A percentile compares a stretch with the other conserved stretches of the same genome.
These are phyloP conservation scores for Poeciliopsis retropinna DNA, from an alignment of 2,113 vertebrate species.

Conservation along the genomic window DNA sequence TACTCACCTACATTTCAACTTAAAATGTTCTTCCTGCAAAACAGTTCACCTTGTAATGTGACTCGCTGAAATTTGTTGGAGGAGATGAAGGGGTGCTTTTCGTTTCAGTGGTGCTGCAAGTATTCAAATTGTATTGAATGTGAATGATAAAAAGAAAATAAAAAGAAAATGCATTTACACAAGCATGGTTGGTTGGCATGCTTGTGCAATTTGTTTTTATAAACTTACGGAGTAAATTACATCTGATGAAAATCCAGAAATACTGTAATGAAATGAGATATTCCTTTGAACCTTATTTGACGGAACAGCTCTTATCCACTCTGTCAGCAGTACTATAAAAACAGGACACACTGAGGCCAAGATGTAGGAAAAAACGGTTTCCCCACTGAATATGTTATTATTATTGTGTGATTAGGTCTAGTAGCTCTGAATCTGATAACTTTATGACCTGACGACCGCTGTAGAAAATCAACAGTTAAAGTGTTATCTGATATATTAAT, in stretches of 20 bases:
- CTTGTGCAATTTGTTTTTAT: too few species aligned
- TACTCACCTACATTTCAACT: slow-evolving; percentile 38
- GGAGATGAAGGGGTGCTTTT: background rate
- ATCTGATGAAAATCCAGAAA: background rate
- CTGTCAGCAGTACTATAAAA: slow-evolving; percentile 10
- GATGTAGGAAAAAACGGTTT: slow-evolving; percentile 3
- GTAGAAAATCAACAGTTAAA: background rate
- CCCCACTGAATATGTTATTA: slow-evolving; percentile 25
- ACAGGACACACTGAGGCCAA: slow-evolving; percentile 7
- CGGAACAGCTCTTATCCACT: slow-evolving; percentile 24
- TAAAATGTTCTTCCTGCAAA: slow-evolving; percentile 12
- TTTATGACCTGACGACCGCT: slow-evolving; percentile 26
- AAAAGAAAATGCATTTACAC: too few species aligned
- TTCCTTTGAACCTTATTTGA: slow-evolving; percentile 7
- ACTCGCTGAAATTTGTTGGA: slow-evolving; percentile 8
- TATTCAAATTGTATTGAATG: slow-evolving; percentile 37
- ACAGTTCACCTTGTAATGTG: slow-evolving; percentile 22
- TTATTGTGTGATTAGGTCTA: slow-evolving; percentile 40
- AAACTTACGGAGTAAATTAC: background rate
- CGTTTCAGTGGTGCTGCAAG: slow-evolving; percentile 30
- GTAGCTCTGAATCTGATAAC: slow-evolving; percentile 44
- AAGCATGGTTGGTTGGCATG: background rate
- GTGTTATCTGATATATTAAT: slow-evolving; percentile 15
- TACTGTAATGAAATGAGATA: background rate
- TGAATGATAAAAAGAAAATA: too few species aligned